phyloP scores from a whole-genome alignment of 35 echinoderm and acorn worm species.

The Amphiura filiformis region DNA sequence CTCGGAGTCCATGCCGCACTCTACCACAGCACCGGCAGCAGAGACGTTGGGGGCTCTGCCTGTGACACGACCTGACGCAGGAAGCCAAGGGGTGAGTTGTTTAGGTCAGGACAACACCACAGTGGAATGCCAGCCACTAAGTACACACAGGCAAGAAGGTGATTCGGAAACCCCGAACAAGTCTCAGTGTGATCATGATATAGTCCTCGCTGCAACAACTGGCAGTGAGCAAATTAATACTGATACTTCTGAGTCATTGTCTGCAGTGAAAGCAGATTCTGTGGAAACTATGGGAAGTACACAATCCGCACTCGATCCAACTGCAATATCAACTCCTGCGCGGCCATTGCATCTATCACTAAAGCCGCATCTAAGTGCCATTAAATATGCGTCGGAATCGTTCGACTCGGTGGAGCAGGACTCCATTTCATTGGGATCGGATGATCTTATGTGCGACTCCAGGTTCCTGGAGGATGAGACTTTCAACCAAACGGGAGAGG shows the following conservation, averaged over 20 bases:
- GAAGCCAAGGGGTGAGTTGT: not conserved
- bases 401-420: slow-evolving; percentile 24
- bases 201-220: too few relatives aligned
- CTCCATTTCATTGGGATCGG: slow-evolving; percentile 14
- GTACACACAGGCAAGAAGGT: not conserved
- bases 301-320: not conserved
- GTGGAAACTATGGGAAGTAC: not conserved
- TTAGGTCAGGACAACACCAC: not conserved
- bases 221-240: too few relatives aligned
- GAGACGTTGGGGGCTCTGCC: too few relatives aligned
- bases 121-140: too few relatives aligned
- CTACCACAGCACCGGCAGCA: too few relatives aligned
- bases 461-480: slow-evolving; percentile 14
- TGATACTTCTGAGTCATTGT: not conserved
- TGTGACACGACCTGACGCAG: not conserved
- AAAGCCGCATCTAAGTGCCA: slow-evolving; percentile 25
- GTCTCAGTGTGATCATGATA: not conserved
- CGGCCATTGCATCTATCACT: slow-evolving; percentile 1
- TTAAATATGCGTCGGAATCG: slow-evolving; percentile 16
- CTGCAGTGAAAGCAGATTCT: not conserved
- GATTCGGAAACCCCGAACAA: not conserved
- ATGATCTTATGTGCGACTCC: slow-evolving; percentile 34
- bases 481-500: not conserved
- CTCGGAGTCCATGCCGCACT: not conserved
- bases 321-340: not conserved